Evolutionary conservation across 2,888 invertebrate genomes (phyloP), one percentile per base, ranked within the genome.

Genomic region (Callimorpha dominula): DNA sequence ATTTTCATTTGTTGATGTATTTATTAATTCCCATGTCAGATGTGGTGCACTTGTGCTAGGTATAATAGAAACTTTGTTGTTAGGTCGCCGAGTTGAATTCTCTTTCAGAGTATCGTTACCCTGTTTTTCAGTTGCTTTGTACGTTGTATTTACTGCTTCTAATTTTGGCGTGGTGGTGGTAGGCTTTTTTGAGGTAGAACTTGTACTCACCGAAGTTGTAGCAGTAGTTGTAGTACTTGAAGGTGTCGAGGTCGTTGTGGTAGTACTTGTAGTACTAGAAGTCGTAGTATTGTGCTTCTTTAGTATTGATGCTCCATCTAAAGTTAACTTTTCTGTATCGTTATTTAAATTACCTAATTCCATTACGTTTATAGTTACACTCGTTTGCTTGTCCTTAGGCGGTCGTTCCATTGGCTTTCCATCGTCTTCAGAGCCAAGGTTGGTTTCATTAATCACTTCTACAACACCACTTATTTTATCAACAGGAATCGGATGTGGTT

Each of bases 401-500:
- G 95, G 95, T 76, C 94, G 91, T 83, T 92, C 92, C 52, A 95
- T 86, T 52, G 95, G 95, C 78, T 92, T 94, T 3, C 93, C 94
- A 66, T 94, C 94, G 80, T 94, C 92, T 57, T 90, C 90, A 78
- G 91, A 88, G 57, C 85, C 80, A 43, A 81, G 77, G 50, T 81
- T 86, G 46, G 78, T 75, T 77, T 90, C 88, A 71, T 88, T 83
- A 68, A 88, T 75, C 14, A 85, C 89, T 87, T 95, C 93, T 57
- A 95, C 91, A 17, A 93, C 94, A 57, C 92, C 90, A 85, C 96
- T 92, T 76, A 97, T 96, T 93, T 96, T 96, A 85, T 97, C 96
- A 14, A 97, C 97, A 1, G 97, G 97, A 78, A 97, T 92, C 11
- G 97, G 97, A 90, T 97, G 97, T 14, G 97, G 96, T 85, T 96